Conservation (phyloP, 2,888 invertebrate genomes). For the Andrena fulva region DNA sequence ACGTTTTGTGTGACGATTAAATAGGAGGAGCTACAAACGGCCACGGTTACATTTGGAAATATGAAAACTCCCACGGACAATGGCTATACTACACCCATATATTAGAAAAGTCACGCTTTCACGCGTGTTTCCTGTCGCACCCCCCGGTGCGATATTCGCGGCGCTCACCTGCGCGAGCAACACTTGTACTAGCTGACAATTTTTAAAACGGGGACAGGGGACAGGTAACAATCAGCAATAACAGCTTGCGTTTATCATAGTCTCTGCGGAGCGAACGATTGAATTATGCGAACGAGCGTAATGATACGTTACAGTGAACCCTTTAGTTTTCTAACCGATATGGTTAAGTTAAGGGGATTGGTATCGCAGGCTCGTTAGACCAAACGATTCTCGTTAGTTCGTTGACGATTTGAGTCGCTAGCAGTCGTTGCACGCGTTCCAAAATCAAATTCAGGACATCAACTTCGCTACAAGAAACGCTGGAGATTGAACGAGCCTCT, state of each 20-base stretch:
- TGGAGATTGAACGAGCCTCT: too few species aligned
- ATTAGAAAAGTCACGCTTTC: constrained; percentile 5
- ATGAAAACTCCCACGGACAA: not conserved
- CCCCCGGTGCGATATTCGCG: not conserved
- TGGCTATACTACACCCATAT: not conserved
- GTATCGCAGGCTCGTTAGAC: too few species aligned
- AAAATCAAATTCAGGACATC: too few species aligned
- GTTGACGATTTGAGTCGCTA: too few species aligned
- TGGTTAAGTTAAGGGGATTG: too few species aligned
- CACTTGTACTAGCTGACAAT: not conserved
- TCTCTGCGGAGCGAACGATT: constrained; percentile 1
- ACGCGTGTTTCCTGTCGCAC: constrained; percentile 7
- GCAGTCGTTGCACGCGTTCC: too few species aligned
- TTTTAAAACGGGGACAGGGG: not conserved
- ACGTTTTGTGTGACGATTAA: not conserved
- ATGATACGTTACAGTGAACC: constrained; percentile 17
- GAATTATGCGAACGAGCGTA: constrained; percentile 30
- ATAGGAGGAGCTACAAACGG: constrained; percentile 13
- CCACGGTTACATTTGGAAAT: not conserved
- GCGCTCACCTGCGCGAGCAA: not conserved
- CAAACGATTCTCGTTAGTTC: not conserved
- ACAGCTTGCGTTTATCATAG: not conserved
- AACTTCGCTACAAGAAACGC: too few species aligned
- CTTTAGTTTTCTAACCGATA: not conserved
- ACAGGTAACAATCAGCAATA: constrained; percentile 18